Percentiles rank a stretch among this genome's conserved stretches.
Conservation (phyloP, 1,140 invertebrate species). For the Nasonia vitripennis region DNA sequence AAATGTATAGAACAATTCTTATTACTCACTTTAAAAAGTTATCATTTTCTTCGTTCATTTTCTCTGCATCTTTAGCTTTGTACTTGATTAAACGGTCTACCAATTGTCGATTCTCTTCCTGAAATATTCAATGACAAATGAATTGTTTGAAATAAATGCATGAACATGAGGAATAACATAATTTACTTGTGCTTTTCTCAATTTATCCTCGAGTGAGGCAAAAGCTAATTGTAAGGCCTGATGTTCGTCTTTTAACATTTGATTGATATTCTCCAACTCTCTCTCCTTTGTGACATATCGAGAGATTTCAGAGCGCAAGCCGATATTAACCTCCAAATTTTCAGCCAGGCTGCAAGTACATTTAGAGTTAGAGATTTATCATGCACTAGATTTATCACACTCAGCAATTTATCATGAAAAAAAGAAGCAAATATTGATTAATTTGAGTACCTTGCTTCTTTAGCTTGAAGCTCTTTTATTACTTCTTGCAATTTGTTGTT, state of each 20-base stretch:
- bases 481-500: slow-evolving; percentile 91
- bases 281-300: slow-evolving; percentile 78
- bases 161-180: background rate
- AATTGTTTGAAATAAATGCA: slow-evolving; percentile 8
- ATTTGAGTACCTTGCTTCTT: slow-evolving; percentile 82
- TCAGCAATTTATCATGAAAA: background rate
- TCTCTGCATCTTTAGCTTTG: slow-evolving; percentile 95
- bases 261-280: slow-evolving; percentile 88
- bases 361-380: slow-evolving; percentile 29
- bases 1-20: background rate
- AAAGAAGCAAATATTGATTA: background rate
- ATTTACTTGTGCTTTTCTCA: slow-evolving; percentile 86
- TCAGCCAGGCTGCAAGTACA: slow-evolving; percentile 82
- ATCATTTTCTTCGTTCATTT: slow-evolving; percentile 96
- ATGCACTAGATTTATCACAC: too few species aligned
- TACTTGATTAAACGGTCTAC: slow-evolving; percentile 91
- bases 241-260: slow-evolving; percentile 95
- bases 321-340: slow-evolving; percentile 79
- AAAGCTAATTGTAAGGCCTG: slow-evolving; percentile 94
- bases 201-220: slow-evolving; percentile 91
- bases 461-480: slow-evolving; percentile 83
- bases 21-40: slow-evolving; percentile 87
- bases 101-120: slow-evolving; percentile 93
- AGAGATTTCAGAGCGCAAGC: slow-evolving; percentile 81
- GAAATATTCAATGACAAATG: slow-evolving; percentile 63